Conservation (phyloP, 1,140 invertebrate genomes). For the Drosophila littoralis region DNA sequence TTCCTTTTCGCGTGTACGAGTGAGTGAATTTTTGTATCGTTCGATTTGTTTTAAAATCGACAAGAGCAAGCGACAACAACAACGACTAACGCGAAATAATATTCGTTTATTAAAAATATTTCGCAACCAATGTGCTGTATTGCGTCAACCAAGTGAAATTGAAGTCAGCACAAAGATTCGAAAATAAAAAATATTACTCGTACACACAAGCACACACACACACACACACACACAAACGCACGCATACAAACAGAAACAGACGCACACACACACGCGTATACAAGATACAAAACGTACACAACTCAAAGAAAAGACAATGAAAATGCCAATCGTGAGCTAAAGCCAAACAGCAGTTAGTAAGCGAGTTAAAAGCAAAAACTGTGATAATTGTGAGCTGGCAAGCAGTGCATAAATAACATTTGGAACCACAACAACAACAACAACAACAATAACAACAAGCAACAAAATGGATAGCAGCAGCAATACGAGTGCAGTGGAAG, state of each 20-base stretch:
- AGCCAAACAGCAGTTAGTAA: constrained; percentile 49
- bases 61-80: constrained; percentile 11
- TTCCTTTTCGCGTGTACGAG: constrained; percentile 47
- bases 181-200: constrained; percentile 21
- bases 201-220: constrained; percentile 16
- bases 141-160: constrained; percentile 48
- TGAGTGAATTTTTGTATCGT: constrained; percentile 37
- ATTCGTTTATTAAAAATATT: constrained; percentile 53
- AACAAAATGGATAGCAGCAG: constrained; percentile 72
- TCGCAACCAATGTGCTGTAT: constrained; percentile 55
- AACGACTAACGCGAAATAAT: constrained; percentile 42
- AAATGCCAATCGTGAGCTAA: constrained; percentile 73
- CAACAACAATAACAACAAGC: not conserved
- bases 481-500: constrained; percentile 41
- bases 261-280: constrained; percentile 10
- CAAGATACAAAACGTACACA: constrained; percentile 44
- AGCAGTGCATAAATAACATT: constrained; percentile 52
- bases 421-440: constrained; percentile 44
- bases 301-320: constrained; percentile 52
- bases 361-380: constrained; percentile 48
- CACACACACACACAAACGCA: constrained; percentile 7
- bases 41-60: constrained; percentile 81
- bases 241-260: constrained; percentile 7
- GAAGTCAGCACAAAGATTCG: constrained; percentile 38
- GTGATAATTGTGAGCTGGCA: constrained; percentile 53